phyloP scores from a whole-genome alignment of 2,113 vertebrate genomes.

The Platichthys stellatus region DNA sequence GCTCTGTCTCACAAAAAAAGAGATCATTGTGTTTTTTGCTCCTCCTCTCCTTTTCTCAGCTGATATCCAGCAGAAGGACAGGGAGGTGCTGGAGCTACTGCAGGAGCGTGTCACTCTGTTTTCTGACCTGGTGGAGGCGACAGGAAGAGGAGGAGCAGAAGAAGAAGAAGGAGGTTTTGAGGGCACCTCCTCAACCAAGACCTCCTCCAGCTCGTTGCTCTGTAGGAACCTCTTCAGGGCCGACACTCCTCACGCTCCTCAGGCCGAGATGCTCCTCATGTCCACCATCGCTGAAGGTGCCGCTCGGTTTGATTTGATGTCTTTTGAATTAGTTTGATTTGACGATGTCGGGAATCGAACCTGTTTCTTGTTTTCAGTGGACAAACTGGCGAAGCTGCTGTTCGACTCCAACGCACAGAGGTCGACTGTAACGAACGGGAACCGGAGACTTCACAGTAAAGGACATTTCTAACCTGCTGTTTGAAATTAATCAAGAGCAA shows the following conservation, averaged over 20 bases:
- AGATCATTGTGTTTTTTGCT: neutral
- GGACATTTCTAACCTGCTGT: too few species aligned
- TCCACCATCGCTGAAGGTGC: slow-evolving; percentile 88
- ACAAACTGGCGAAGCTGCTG: slow-evolving; percentile 86
- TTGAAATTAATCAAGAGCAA: neutral
- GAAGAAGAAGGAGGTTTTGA: slow-evolving; percentile 66
- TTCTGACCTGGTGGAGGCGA: slow-evolving; percentile 84
- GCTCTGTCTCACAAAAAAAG: neutral
- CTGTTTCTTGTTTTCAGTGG: slow-evolving; percentile 80
- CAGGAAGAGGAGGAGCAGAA: slow-evolving; percentile 50
- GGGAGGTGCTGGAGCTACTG: slow-evolving; percentile 87
- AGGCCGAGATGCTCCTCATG: slow-evolving; percentile 85
- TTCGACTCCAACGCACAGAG: slow-evolving; percentile 77
- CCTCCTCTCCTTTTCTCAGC: slow-evolving; percentile 69
- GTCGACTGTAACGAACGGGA: slow-evolving; percentile 66
- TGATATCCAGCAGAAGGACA: slow-evolving; percentile 90
- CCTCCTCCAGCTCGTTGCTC: slow-evolving; percentile 65
- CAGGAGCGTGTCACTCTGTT: slow-evolving; percentile 91
- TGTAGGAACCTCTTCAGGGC: slow-evolving; percentile 85
- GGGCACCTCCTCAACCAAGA: slow-evolving; percentile 61
- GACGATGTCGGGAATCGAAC: too few species aligned
- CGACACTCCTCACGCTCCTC: slow-evolving; percentile 82
- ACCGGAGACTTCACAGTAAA: slow-evolving; percentile 8
- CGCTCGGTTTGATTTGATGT: neutral
- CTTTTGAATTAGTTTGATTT: neutral